phyloP scores from a whole-genome alignment of 2,888 invertebrate genomes.

The Tupiocoris notatus region DNA sequence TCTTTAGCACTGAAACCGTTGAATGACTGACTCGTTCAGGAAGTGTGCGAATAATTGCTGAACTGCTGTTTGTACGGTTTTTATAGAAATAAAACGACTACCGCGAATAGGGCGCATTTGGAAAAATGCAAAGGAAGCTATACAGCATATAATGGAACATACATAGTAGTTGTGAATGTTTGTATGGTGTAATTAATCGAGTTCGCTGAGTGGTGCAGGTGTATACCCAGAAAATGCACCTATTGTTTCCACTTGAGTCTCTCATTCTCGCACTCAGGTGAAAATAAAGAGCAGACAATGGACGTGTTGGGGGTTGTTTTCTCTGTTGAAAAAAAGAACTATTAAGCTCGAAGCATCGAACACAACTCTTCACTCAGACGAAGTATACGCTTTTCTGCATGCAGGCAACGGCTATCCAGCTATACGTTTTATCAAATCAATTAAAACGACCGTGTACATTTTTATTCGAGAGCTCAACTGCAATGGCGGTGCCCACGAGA shows the following conservation, averaged over 20 bases:
- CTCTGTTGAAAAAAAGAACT: slow-evolving; percentile 29
- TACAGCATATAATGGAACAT: slow-evolving; percentile 4
- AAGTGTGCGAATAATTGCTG: too few relatives aligned
- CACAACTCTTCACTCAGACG: slow-evolving; percentile 37
- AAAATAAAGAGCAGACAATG: slow-evolving; percentile 11
- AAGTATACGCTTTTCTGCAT: not conserved
- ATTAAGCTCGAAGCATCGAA: slow-evolving; percentile 24
- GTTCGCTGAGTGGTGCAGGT: slow-evolving; percentile 2
- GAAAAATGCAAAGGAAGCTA: slow-evolving; percentile 6
- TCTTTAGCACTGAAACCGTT: too few relatives aligned
- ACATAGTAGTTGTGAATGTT: slow-evolving; percentile 6
- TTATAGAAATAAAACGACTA: too few relatives aligned
- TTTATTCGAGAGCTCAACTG: slow-evolving; percentile 23
- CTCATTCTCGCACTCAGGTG: slow-evolving; percentile 16
- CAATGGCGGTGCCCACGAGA: not conserved
- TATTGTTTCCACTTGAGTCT: slow-evolving; percentile 18
- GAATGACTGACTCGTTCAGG: too few relatives aligned
- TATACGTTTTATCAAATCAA: slow-evolving; percentile 35
- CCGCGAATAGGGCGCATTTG: too few relatives aligned
- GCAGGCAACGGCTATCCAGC: too few relatives aligned
- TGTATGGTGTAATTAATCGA: slow-evolving; percentile 29
- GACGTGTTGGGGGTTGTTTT: slow-evolving; percentile 20
- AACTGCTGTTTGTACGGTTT: too few relatives aligned
- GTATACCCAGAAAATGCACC: slow-evolving; percentile 23
- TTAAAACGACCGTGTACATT: slow-evolving; percentile 27